Conservation (phyloP, 2,888 invertebrate species). For the Gortyna flavago region DNA sequence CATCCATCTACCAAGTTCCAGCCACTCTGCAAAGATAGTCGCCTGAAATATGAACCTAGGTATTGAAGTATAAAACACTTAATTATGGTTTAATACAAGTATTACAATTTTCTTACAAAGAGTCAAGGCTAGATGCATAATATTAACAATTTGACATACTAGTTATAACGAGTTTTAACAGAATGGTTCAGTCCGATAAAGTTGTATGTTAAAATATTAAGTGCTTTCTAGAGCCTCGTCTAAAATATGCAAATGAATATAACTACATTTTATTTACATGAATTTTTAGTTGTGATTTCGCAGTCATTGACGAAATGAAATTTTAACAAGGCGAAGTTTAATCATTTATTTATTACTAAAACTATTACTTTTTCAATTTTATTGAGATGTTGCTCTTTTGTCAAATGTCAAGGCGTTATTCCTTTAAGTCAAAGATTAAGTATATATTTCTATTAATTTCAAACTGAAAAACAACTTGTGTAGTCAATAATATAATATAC, state of each 20-base stretch:
- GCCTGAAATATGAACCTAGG: background rate
- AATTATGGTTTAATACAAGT: background rate
- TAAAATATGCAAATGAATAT: background rate
- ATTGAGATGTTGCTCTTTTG: conserved; percentile 30
- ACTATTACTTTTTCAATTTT: conserved; percentile 34
- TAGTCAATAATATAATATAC: background rate
- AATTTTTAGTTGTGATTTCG: conserved; percentile 10
- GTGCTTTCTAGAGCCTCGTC: background rate
- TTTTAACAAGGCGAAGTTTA: conserved; percentile 32
- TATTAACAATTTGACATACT: background rate
- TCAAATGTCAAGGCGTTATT: conserved; percentile 49
- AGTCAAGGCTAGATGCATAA: background rate
- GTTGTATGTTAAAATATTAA: background rate
- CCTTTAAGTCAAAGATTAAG: conserved; percentile 25
- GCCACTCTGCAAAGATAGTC: background rate
- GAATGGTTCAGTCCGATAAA: background rate
- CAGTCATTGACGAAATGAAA: conserved; percentile 23
- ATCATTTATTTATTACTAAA: conserved; percentile 34
- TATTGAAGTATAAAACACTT: background rate
- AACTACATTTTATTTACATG: conserved; percentile 7
- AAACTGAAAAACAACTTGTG: background rate
- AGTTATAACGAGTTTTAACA: background rate
- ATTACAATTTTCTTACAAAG: background rate
- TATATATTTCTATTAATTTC: background rate
- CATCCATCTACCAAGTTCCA: background rate